These are phyloP conservation scores for Holothuria scabra DNA, from an alignment of 53 echinoderm and acorn worm species.

Conservation along the genomic window DNA sequence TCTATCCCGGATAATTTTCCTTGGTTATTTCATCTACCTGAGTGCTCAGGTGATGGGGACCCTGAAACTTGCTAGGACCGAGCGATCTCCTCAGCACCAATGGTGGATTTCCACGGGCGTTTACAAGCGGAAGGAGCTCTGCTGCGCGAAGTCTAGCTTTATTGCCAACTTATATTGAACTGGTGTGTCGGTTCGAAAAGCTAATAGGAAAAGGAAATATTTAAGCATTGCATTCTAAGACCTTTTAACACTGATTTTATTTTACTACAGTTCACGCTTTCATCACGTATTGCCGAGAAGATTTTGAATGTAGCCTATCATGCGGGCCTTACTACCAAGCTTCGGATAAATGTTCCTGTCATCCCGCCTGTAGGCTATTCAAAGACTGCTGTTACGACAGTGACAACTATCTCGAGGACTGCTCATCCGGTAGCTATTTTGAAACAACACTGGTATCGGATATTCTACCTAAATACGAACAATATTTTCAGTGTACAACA, in stretches of 20 bases:
- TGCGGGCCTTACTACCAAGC: background rate
- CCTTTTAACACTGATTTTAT: background rate
- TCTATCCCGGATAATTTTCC: no score
- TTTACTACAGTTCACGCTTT: background rate
- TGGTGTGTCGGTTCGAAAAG: no score
- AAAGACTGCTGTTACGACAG: conserved; percentile 25
- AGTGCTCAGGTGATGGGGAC: no score
- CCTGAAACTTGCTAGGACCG: no score
- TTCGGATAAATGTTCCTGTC: conserved; percentile 15
- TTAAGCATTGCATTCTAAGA: no score
- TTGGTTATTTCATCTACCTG: no score
- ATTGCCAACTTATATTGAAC: no score
- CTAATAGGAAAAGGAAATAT: no score
- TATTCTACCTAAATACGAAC: background rate
- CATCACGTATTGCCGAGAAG: background rate
- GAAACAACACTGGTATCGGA: background rate
- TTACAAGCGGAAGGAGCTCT: no score
- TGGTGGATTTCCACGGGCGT: no score
- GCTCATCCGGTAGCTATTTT: background rate
- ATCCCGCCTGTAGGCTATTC: conserved; percentile 18
- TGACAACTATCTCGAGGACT: background rate
- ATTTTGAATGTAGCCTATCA: background rate
- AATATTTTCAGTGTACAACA: conserved; percentile 16
- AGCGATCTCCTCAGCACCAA: no score
- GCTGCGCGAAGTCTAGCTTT: no score